These are phyloP conservation scores for Spodoptera littoralis DNA, from an alignment of 2,888 invertebrate genomes.

Conservation along the genomic window DNA sequence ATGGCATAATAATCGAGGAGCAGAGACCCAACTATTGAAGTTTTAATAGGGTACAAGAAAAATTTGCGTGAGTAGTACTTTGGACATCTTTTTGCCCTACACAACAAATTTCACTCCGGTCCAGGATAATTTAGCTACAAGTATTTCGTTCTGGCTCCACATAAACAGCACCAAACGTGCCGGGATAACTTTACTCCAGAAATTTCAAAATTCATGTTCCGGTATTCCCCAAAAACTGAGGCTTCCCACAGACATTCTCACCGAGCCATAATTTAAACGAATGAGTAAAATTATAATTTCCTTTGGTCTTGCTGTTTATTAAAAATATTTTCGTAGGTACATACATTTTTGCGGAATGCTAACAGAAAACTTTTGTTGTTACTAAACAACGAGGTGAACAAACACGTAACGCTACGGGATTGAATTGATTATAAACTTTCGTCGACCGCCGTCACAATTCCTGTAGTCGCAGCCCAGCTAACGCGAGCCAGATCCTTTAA, in stretches of 20 bases:
- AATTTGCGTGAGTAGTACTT: too few species aligned
- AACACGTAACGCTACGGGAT: conserved; percentile 68
- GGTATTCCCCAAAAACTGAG: conserved; percentile 37
- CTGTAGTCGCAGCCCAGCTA: conserved; percentile 43
- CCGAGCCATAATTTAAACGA: conserved; percentile 50
- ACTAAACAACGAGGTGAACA: conserved; percentile 67
- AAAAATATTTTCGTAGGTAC: conserved; percentile 55
- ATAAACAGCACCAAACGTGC: conserved; percentile 18
- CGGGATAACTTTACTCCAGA: conserved; percentile 9
- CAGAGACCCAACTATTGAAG: not conserved
- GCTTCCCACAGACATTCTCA: conserved; percentile 42
- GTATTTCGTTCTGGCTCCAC: conserved; percentile 32
- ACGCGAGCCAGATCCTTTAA: conserved; percentile 38
- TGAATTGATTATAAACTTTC: conserved; percentile 79
- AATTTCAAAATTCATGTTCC: conserved; percentile 47
- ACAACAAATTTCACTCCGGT: conserved; percentile 18
- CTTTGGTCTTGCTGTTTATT: conserved; percentile 62
- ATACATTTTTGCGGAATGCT: conserved; percentile 47
- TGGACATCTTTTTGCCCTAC: conserved; percentile 3
- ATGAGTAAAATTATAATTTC: conserved; percentile 62
- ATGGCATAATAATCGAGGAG: conserved; percentile 1
- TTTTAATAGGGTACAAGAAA: too few species aligned
- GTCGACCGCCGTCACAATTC: conserved; percentile 46
- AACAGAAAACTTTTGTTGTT: conserved; percentile 69
- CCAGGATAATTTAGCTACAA: conserved; percentile 29